phyloP scores from a whole-genome alignment of 2,113 vertebrate species.

The Hirundichthys speculiger region DNA sequence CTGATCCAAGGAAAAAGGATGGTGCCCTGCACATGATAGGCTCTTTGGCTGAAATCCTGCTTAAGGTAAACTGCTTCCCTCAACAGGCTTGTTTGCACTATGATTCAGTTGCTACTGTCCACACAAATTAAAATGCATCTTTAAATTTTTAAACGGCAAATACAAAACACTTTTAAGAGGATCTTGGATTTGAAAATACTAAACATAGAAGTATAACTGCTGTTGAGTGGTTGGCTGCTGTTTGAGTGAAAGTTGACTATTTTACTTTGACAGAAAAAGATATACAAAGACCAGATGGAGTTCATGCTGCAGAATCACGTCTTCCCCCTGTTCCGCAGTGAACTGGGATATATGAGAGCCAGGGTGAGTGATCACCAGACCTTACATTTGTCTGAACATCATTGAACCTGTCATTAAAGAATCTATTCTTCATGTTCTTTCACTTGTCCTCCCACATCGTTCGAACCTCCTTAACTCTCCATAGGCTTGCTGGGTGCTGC shows the following conservation, averaged over 20 bases:
- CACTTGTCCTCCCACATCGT: not conserved
- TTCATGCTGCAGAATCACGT: conserved; percentile 98
- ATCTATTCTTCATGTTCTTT: not conserved
- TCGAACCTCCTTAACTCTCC: not conserved
- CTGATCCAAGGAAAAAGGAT: conserved; percentile 97
- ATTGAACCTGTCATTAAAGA: not conserved
- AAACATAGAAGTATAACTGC: not conserved
- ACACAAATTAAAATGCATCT: too few species aligned
- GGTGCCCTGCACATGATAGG: conserved; percentile 99
- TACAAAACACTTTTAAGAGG: too few species aligned
- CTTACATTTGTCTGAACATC: not conserved
- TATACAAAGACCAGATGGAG: conserved; percentile 99
- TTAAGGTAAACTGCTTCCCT: conserved; percentile 84
- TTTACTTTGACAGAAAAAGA: conserved; percentile 87
- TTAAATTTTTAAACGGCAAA: too few species aligned
- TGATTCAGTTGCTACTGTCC: too few species aligned
- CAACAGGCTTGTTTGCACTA: too few species aligned
- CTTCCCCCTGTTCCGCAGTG: conserved; percentile 95
- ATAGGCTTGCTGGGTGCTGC: conserved; percentile 98
- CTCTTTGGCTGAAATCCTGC: conserved; percentile 95
- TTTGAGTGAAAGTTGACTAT: not conserved
- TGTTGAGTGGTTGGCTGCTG: not conserved
- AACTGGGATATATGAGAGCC: conserved; percentile 97
- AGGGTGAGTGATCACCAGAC: conserved; percentile 83
- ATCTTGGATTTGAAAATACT: too few species aligned